A percentile compares a stretch with the other conserved stretches of the same genome.
Conservation (phyloP, 2,888 invertebrate species). For the Sericinus montela region DNA sequence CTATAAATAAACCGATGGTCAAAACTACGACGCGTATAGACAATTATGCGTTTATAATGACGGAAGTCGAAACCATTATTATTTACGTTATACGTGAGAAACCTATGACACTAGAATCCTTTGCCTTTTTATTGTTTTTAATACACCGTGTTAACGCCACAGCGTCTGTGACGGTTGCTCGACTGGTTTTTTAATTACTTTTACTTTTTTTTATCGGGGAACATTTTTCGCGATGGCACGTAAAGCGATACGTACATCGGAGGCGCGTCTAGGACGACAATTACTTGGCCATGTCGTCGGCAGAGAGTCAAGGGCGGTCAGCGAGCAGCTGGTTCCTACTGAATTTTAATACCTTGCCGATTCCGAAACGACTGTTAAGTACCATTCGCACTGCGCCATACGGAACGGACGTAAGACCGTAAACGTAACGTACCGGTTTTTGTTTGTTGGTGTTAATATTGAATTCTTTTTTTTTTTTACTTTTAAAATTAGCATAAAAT, state of each 20-base stretch:
- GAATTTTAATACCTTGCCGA: constrained; percentile 56
- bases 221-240: constrained; percentile 27
- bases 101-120: too few species aligned
- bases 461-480: too few species aligned
- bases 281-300: constrained; percentile 32
- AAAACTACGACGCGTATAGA: too few species aligned
- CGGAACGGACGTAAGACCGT: background rate
- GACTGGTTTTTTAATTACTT: constrained; percentile 29
- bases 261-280: constrained; percentile 30
- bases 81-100: too few species aligned
- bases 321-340: constrained; percentile 58
- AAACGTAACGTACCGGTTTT: background rate
- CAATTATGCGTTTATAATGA: too few species aligned
- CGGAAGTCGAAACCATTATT: too few species aligned
- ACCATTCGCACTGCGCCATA: background rate
- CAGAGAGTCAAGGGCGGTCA: constrained; percentile 69
- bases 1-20: too few species aligned
- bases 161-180: background rate
- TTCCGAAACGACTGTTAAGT: constrained; percentile 38
- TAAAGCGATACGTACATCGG: constrained; percentile 26
- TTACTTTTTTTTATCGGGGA: constrained; percentile 38
- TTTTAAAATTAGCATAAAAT: too few species aligned
- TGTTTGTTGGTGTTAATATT: background rate
- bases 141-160: background rate
- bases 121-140: too few species aligned